phyloP scores from a whole-genome alignment of 1,140 invertebrate species.

The Leptinotarsa texana region DNA sequence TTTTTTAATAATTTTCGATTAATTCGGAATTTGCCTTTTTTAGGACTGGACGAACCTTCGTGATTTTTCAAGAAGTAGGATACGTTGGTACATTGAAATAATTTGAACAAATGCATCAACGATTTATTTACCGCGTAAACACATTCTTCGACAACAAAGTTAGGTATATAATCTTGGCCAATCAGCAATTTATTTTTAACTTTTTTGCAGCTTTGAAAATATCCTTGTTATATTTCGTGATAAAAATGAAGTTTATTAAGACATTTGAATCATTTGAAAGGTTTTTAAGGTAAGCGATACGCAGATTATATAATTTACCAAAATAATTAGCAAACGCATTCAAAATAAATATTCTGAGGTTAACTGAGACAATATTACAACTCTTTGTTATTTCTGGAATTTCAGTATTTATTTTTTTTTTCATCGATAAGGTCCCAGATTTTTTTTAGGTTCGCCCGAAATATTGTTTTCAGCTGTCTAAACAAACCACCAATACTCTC shows the following conservation, averaged over 20 bases:
- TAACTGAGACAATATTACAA: neutral
- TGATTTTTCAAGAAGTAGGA: too few relatives aligned
- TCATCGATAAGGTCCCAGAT: neutral
- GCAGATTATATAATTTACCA: neutral
- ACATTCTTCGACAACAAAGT: neutral
- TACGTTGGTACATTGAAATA: too few relatives aligned
- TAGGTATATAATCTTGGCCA: neutral
- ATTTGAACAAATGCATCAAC: neutral
- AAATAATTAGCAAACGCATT: neutral
- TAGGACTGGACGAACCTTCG: too few relatives aligned
- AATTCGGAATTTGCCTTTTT: too few relatives aligned
- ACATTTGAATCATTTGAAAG: neutral
- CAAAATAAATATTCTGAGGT: neutral
- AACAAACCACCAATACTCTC: slow-evolving; percentile 1
- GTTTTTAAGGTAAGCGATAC: neutral
- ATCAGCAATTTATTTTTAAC: neutral
- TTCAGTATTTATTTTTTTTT: neutral
- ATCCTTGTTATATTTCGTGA: neutral
- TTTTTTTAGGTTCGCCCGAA: neutral
- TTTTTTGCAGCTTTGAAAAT: slow-evolving; percentile 4
- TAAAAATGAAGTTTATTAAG: neutral
- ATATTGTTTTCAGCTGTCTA: neutral
- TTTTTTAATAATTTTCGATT: too few relatives aligned
- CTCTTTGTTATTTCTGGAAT: neutral
- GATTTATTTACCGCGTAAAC: neutral